These are phyloP conservation scores for Silurus asotus DNA, from an alignment of 2,113 vertebrate species.

Conservation along the genomic window DNA sequence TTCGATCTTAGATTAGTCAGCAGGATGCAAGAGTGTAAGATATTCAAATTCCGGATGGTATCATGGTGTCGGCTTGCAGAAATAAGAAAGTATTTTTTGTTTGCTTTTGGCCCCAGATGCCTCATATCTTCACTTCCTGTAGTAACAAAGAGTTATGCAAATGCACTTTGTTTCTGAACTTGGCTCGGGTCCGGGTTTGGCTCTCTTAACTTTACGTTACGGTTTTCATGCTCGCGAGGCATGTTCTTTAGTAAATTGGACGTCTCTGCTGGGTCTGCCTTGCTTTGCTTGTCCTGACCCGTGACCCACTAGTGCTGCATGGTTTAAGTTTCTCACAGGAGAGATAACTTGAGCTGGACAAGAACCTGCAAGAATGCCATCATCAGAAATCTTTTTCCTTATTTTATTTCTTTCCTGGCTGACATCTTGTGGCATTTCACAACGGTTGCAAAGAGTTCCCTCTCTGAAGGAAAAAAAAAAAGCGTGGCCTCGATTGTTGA, in stretches of 20 bases:
- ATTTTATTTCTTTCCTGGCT: neutral
- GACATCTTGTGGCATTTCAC: conserved; percentile 28
- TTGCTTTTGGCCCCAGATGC: conserved; percentile 20
- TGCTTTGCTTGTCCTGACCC: conserved; percentile 51
- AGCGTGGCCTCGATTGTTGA: neutral
- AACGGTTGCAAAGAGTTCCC: neutral
- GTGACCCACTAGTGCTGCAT: conserved; percentile 38
- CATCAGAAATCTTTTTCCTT: neutral
- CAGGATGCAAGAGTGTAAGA: conserved; percentile 4
- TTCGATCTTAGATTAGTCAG: neutral
- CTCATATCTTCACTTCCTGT: conserved; percentile 5
- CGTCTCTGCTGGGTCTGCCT: conserved; percentile 27
- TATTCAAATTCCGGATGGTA: neutral
- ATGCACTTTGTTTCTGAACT: neutral
- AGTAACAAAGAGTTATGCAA: conserved; percentile 13
- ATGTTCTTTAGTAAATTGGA: conserved; percentile 55
- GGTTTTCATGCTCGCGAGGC: conserved; percentile 1
- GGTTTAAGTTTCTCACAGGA: conserved; percentile 47
- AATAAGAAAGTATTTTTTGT: neutral
- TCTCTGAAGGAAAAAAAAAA: neutral
- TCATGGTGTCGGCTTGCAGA: neutral
- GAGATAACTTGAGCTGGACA: conserved; percentile 58
- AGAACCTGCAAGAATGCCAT: conserved; percentile 31
- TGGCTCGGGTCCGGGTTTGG: neutral
- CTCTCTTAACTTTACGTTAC: neutral